Evolutionary conservation across 2,888 invertebrate species (phyloP), one percentile per base, ranked within the genome.

Genomic region (Trypoxylon attenuatum): DNA sequence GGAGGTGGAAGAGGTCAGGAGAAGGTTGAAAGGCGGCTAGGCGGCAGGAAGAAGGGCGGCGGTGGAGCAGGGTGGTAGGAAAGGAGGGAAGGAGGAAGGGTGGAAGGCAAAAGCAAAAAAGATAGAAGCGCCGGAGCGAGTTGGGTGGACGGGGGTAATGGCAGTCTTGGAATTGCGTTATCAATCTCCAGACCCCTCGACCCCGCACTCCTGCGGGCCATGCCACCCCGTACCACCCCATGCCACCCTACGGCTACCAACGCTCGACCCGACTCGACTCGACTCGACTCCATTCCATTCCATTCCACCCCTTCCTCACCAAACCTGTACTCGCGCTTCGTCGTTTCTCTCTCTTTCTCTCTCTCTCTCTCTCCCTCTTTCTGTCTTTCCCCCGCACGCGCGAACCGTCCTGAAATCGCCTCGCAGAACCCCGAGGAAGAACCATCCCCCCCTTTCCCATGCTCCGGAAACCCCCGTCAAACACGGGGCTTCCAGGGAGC

Each of bases 301-400:
- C 90, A 80, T 89, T 90, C 90, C 71, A 57, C 62, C 71, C 66
- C 90, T 90, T 90, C n/a, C n/a, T n/a, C n/a, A n/a, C n/a, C n/a
- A n/a, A n/a, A 89, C 82, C 82, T 81, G 82, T 84, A 83, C 84
- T 82, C 86, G 87, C 86, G 84, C 84, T 83, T 84, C 82, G 51
- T 84, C 83, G 81, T 83, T 83, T 84, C 80, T 83, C 91, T 91
- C 92, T 90, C 91, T 89, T 89, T 90, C 90, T 90, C 79, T 89
- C 90, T 90, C 71, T 55, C 62, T 68, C 66, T 90, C 90, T 90
- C 67, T 58, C 57, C 56, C 73, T 71, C 73, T 71, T 73, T 71
- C 76, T 66, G 62, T 33, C 33, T 33, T 13, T 33, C 33, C 64
- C 69, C 64, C 70, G 71, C 69, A 62, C 71, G 77, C 73, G 71